These are phyloP conservation scores for Erpornis zantholeuca DNA, from an alignment of 2,113 vertebrate genomes.

Conservation along the genomic window DNA sequence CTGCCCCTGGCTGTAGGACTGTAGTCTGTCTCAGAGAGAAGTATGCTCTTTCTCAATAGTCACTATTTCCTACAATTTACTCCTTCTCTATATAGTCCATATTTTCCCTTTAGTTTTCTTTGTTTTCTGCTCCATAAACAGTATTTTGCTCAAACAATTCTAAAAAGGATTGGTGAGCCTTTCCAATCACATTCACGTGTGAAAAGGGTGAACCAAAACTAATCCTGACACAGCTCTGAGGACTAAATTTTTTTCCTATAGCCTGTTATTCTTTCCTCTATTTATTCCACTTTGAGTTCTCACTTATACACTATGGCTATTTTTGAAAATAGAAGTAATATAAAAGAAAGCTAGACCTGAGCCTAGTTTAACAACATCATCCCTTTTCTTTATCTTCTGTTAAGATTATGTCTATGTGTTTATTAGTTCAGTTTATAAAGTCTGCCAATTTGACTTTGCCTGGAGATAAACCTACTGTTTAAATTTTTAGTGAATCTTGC, in stretches of 20 bases:
- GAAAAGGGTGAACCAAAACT: background rate
- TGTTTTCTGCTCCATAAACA: background rate
- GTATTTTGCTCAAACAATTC: background rate
- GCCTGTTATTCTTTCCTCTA: background rate
- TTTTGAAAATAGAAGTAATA: background rate
- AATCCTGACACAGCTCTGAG: background rate
- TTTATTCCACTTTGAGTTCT: background rate
- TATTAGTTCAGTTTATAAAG: background rate
- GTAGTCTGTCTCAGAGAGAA: background rate
- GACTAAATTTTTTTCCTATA: too few relatives aligned
- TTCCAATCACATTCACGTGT: background rate
- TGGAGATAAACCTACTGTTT: background rate
- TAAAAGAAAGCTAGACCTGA: background rate
- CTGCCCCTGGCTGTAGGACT: background rate
- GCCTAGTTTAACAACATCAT: background rate
- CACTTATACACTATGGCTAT: background rate
- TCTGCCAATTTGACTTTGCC: background rate
- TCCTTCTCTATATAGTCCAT: background rate
- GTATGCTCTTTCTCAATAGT: background rate
- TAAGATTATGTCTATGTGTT: background rate
- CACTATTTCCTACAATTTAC: background rate
- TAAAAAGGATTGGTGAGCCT: background rate
- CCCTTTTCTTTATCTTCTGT: background rate
- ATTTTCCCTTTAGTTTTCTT: background rate
- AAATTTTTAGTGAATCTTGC: background rate